Evolutionary conservation across 2,797 vertebrate species (phyloP).

Genomic region (Hippoglossus hippoglossus): DNA sequence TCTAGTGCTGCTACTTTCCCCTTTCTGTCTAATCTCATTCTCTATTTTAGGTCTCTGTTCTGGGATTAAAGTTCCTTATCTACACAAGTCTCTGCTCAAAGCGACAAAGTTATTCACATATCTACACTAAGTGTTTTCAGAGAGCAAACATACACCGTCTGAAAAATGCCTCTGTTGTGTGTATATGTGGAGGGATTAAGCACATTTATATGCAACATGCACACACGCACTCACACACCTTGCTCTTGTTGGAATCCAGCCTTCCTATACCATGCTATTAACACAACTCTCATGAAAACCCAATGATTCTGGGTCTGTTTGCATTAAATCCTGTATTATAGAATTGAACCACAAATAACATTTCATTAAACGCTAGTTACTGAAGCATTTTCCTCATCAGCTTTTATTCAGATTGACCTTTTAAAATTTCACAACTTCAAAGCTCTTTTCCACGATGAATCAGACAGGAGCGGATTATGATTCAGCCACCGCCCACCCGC

Average conservation of each 20-base stretch:
- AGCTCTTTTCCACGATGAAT: constrained; percentile 11
- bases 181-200: no score
- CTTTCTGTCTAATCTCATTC: constrained; percentile 22
- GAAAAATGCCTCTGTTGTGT: no score
- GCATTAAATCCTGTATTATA: neutral
- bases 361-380: constrained; percentile 1
- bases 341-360: constrained; percentile 8
- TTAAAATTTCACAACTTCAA: neutral
- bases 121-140: no score
- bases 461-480: neutral
- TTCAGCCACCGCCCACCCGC: neutral
- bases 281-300: constrained; percentile 1
- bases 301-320: neutral
- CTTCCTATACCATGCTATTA: neutral
- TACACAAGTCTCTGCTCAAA: constrained; percentile 20
- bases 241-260: neutral
- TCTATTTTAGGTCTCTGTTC: constrained; percentile 30
- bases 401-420: constrained; percentile 10
- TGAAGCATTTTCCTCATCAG: constrained; percentile 2
- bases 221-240: no score
- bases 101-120: no score
- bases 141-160: no score
- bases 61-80: constrained; percentile 43
- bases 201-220: no score
- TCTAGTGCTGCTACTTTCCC: constrained; percentile 2